phyloP scores from a whole-genome alignment of 2,888 invertebrate genomes.

The Drosophila robusta region DNA sequence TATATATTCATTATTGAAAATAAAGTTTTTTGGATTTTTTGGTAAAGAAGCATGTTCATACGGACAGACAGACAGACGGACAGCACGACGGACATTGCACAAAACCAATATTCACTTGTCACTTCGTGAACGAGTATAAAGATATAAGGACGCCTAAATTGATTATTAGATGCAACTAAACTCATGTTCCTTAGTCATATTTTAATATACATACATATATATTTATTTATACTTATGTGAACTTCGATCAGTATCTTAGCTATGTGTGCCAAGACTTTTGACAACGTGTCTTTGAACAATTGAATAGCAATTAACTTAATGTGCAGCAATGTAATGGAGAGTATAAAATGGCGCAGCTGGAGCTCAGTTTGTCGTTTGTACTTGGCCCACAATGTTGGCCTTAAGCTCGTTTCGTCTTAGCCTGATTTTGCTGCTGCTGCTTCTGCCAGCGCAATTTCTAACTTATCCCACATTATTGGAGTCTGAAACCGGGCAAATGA shows the following conservation, averaged over 20 bases:
- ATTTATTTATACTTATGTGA: not conserved
- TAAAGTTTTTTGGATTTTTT: no score
- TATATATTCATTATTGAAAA: no score
- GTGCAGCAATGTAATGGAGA: not conserved
- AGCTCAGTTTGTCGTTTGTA: conserved; percentile 11
- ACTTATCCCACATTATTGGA: not conserved
- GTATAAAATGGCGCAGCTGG: not conserved
- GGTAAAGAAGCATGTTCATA: no score
- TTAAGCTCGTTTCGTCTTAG: not conserved
- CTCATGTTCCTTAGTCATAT: no score
- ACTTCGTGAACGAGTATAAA: no score
- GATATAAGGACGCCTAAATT: no score
- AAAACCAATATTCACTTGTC: no score
- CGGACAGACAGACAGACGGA: no score
- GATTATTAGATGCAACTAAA: no score
- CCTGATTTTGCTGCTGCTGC: not conserved
- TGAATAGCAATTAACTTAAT: conserved; percentile 11
- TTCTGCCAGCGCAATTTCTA: not conserved
- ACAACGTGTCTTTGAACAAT: not conserved
- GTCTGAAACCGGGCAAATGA: not conserved
- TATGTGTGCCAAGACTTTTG: not conserved
- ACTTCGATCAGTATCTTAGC: not conserved
- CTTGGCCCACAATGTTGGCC: conserved; percentile 29
- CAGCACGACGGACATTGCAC: no score
- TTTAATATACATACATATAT: not conserved